A percentile compares a stretch with the other conserved stretches of the same genome.
These are phyloP conservation scores for Hyphantria cunea DNA, from an alignment of 1,140 invertebrate species.

Conservation along the genomic window DNA sequence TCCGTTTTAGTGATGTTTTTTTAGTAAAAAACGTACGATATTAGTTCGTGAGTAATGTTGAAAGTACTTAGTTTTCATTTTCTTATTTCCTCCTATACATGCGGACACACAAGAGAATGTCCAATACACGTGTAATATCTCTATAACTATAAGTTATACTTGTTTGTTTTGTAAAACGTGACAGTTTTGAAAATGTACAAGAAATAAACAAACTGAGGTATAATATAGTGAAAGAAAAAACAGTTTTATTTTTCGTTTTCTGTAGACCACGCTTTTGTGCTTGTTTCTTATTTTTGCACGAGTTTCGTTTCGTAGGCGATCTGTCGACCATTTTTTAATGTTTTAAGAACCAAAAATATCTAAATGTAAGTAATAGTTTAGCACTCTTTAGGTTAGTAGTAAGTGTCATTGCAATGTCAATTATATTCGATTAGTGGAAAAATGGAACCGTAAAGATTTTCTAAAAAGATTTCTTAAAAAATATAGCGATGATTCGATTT, in stretches of 20 bases:
- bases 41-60: constrained; percentile 53
- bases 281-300: constrained; percentile 59
- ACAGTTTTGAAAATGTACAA: constrained; percentile 60
- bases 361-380: constrained; percentile 72
- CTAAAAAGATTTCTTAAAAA: constrained; percentile 71
- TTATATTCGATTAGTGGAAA: constrained; percentile 77
- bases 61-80: constrained; percentile 48
- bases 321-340: constrained; percentile 31
- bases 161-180: constrained; percentile 46
- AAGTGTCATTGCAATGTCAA: constrained; percentile 80
- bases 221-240: constrained; percentile 46
- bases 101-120: constrained; percentile 23
- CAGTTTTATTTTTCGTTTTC: constrained; percentile 56
- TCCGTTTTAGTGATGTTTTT: constrained; percentile 45
- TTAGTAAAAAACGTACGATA: constrained; percentile 41
- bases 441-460: constrained; percentile 67
- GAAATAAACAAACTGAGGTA: constrained; percentile 53
- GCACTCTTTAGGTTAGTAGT: constrained; percentile 76
- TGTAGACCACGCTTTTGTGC: constrained; percentile 52
- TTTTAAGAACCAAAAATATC: constrained; percentile 67
- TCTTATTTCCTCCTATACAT: constrained; percentile 40
- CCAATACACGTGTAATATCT: constrained; percentile 15
- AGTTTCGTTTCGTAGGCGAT: constrained; percentile 37
- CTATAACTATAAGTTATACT: constrained; percentile 22
- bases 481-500: constrained; percentile 43